Base-by-base conservation (phyloP, 2,888 invertebrate species). In the Aspidiotus rigidus region DNA sequence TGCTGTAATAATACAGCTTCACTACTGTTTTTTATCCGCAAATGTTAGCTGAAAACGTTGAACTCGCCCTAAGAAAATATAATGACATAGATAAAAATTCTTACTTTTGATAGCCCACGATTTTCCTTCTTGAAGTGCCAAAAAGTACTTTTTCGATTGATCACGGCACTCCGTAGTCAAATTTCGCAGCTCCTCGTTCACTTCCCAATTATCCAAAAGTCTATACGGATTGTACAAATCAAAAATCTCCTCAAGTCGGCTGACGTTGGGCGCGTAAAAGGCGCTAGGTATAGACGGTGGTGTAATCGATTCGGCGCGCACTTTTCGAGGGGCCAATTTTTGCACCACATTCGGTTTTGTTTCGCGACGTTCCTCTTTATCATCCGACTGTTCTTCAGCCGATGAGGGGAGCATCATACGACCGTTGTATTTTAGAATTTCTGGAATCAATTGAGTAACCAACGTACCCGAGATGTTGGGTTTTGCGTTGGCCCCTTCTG, bases 61-160 rank as follows among this genome's bases (percentile, higher is more conserved):
- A 53, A 53, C 11, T 53, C 53, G 11, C 53, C 2, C 53, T 53
- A 2, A n/a, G n/a, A 11, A 53, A 53, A n/a, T n/a, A n/a, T n/a
- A 53, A 53, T 5, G n/a, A 53, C 53, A n/a, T 11, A 53, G 53
- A 53, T 53, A 53, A 53, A 53, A 53, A 53, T 56, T 15, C 69
- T 69, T 39, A 69, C 69, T 69, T 62, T 69, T 69, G 40, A 69
- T 61, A 1, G 69, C 69, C 69, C 69, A 69, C 42, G 69, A 42
- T 57, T 54, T 17, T 55, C 62, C 69, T 9, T 44, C 17, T 39
- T 63, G 55, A 42, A 69, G 56, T 10, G 62, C 55, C 42, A 39
- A 39, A 39, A 69, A 62, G 63, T 44, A 69, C 9, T 10, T 44
- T 28, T 55, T 57, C 62, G 42, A 63, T 11, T 63, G 62, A 42